Conservation (phyloP, 1,140 invertebrate species). For the Asobara japonica region DNA sequence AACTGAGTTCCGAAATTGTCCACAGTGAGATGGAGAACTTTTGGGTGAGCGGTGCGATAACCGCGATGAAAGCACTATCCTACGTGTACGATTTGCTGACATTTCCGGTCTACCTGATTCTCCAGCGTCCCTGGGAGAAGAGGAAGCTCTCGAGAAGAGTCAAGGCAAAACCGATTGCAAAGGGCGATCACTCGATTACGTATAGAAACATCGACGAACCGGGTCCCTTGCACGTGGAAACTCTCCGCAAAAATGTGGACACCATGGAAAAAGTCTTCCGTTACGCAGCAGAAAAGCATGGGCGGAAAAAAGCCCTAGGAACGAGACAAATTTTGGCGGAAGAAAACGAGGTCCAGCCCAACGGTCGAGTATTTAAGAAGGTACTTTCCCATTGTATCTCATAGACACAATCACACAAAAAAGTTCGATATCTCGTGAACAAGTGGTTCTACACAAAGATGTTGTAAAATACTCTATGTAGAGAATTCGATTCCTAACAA, state of each 20-base stretch:
- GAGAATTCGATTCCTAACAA: too few species aligned
- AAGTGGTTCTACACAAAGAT: too few species aligned
- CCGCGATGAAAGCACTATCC: constrained; percentile 79
- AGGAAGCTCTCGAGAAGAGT: constrained; percentile 77
- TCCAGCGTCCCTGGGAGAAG: constrained; percentile 89
- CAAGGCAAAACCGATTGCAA: constrained; percentile 72
- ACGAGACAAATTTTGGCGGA: constrained; percentile 91
- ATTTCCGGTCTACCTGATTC: constrained; percentile 86
- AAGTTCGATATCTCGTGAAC: too few species aligned
- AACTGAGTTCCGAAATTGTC: background rate
- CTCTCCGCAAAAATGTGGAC: constrained; percentile 80
- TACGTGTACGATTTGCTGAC: constrained; percentile 91
- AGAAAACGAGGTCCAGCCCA: constrained; percentile 92
- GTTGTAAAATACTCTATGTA: too few species aligned
- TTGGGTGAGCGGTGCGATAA: constrained; percentile 79
- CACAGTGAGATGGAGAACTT: constrained; percentile 79
- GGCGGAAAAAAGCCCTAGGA: constrained; percentile 83
- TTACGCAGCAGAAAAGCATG: constrained; percentile 78
- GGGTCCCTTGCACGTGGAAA: constrained; percentile 73
- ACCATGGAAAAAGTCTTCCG: constrained; percentile 90
- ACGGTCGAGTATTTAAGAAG: constrained; percentile 97
- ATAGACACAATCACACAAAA: too few species aligned
- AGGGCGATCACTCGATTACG: constrained; percentile 72
- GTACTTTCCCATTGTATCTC: too few species aligned
- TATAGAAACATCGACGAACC: constrained; percentile 78